Evolutionary conservation across 2,797 vertebrate species (phyloP).

Genomic region (Channallabes apus): DNA sequence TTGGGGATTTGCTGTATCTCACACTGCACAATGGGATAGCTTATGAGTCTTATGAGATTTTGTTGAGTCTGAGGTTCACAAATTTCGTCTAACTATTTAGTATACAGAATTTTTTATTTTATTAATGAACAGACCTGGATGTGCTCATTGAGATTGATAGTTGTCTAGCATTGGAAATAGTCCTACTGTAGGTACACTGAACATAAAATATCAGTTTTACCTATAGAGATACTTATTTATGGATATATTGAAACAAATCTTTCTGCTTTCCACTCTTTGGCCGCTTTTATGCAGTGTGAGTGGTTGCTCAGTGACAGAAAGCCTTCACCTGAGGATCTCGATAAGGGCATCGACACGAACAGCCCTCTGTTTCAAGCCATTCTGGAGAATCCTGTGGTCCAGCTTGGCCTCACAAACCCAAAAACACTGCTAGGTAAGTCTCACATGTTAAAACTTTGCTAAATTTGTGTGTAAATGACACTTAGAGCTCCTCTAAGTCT

Average conservation of each 20-base stretch:
- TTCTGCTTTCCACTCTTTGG: not conserved
- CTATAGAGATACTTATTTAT: not conserved
- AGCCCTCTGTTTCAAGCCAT: constrained; percentile 98
- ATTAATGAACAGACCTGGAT: not conserved
- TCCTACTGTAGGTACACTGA: not conserved
- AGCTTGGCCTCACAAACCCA: constrained; percentile 95
- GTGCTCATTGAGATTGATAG: not conserved
- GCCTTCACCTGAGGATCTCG: constrained; percentile 94
- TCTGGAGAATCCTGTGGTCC: constrained; percentile 97
- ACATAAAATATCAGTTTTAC: too few relatives aligned
- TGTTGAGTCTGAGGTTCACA: not conserved
- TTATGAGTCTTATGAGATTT: not conserved
- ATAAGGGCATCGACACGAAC: constrained; percentile 93
- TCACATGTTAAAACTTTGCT: not conserved
- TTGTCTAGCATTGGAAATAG: not conserved
- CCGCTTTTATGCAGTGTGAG: constrained; percentile 80
- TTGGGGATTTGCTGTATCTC: not conserved
- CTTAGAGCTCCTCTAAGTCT: not conserved
- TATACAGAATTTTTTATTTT: not conserved
- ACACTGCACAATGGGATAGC: not conserved
- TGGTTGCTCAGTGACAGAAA: constrained; percentile 97
- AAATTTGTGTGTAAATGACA: not conserved
- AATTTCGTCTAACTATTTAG: not conserved
- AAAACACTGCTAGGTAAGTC: constrained; percentile 90
- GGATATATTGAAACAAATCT: not conserved